phyloP scores from a whole-genome alignment of 2,888 invertebrate genomes.

The Molorchus minor region DNA sequence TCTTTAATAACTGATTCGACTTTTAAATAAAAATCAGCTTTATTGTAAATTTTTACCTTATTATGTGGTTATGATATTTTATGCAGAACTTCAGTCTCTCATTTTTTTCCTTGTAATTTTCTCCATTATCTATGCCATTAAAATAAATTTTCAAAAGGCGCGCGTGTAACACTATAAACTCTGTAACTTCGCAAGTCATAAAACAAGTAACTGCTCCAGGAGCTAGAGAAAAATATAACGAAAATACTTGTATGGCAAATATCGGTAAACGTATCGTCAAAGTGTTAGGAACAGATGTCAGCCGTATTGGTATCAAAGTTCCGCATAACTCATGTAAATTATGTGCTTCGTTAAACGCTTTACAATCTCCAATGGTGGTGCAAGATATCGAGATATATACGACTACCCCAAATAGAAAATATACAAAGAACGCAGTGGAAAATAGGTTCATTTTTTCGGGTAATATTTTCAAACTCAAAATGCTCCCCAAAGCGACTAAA shows the following conservation, averaged over 20 bases:
- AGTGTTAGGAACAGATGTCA: constrained; percentile 25
- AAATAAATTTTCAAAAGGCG: constrained; percentile 27
- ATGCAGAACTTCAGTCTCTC: constrained; percentile 25
- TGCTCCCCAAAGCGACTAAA: constrained; percentile 26
- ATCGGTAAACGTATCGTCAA: constrained; percentile 13
- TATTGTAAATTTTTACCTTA: constrained; percentile 23
- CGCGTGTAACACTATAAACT: constrained; percentile 28
- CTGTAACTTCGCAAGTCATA: constrained; percentile 27
- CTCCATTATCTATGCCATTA: constrained; percentile 20
- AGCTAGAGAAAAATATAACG: constrained; percentile 1
- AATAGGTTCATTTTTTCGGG: constrained; percentile 18
- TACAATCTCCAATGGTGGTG: constrained; percentile 20
- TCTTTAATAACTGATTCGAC: no score
- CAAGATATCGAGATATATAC: constrained; percentile 15
- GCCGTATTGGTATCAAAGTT: constrained; percentile 26
- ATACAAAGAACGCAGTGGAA: constrained; percentile 16
- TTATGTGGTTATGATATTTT: constrained; percentile 32
- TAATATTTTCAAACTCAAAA: constrained; percentile 17
- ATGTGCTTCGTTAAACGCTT: constrained; percentile 9
- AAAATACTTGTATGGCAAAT: constrained; percentile 15
- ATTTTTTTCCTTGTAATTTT: constrained; percentile 8
- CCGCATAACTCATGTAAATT: constrained; percentile 29
- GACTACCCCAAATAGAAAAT: constrained; percentile 14
- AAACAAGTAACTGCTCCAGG: constrained; percentile 25
- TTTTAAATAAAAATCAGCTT: no score